Evolutionary conservation across 1,140 invertebrate species (phyloP).

Genomic region (Magallana ariakensis): DNA sequence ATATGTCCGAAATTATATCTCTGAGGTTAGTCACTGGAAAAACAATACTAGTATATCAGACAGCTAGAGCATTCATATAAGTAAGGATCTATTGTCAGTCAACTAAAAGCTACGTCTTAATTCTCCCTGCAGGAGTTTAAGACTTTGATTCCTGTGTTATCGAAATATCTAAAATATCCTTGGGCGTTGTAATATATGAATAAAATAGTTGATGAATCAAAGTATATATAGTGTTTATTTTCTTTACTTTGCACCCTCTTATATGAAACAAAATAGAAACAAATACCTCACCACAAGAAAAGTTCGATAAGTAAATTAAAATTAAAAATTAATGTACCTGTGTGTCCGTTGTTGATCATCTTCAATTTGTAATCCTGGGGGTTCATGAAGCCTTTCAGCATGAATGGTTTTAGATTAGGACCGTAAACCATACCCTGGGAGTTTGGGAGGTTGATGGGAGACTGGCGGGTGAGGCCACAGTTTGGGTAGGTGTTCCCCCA

Average conservation of each 20-base stretch:
- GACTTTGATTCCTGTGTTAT: no score
- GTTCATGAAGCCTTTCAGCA: constrained; percentile 1
- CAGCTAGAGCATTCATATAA: no score
- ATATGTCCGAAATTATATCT: no score
- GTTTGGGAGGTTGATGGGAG: constrained; percentile 43
- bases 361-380: constrained; percentile 8
- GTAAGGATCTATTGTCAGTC: no score
- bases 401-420: neutral
- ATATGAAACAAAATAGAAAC: neutral
- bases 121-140: no score
- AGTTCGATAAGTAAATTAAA: no score
- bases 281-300: neutral
- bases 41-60: no score
- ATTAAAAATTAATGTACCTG: constrained; percentile 43
- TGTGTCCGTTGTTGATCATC: constrained; percentile 46
- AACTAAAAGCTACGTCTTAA: no score
- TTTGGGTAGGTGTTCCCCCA: constrained; percentile 19
- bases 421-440: neutral
- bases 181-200: no score
- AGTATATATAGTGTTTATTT: neutral
- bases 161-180: no score
- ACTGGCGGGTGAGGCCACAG: constrained; percentile 33
- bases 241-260: neutral
- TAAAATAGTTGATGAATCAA: no score
- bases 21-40: no score